Evolutionary conservation across 2,797 vertebrate genomes (phyloP).

Genomic region (Pteronotus mesoamericanus): DNA sequence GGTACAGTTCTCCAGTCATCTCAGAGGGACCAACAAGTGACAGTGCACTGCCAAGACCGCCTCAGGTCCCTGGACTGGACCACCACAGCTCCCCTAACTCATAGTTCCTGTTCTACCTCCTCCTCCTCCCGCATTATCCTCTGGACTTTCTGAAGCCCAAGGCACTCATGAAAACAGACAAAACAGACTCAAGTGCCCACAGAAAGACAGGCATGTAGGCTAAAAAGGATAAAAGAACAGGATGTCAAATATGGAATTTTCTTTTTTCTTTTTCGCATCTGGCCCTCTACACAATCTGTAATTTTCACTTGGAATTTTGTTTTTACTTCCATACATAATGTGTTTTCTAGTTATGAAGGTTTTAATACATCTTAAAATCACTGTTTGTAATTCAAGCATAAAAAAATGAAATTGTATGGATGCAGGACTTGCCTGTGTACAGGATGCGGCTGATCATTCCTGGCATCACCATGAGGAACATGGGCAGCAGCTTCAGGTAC

Average conservation of each 20-base stretch:
- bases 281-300: neutral
- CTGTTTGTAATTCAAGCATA: neutral
- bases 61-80: neutral
- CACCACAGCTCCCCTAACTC: neutral
- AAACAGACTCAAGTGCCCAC: neutral
- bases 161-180: neutral
- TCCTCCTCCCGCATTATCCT: neutral
- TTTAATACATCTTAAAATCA: neutral
- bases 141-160: neutral
- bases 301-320: neutral
- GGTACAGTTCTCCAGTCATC: neutral
- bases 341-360: neutral
- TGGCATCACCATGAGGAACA: constrained; percentile 97
- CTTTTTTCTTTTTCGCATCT: neutral
- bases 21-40: neutral
- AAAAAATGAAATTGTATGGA: neutral
- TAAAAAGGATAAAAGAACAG: neutral
- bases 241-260: neutral
- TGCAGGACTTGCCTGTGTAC: constrained; percentile 70
- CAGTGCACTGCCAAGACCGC: neutral
- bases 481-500: constrained; percentile 94
- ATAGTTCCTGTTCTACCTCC: neutral
- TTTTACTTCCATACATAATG: neutral
- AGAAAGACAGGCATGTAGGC: neutral
- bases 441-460: constrained; percentile 97